Percentiles rank a stretch among this genome's conserved stretches.
These are phyloP conservation scores for Drosophila mayri DNA, from an alignment of 1,140 invertebrate species.

Conservation along the genomic window DNA sequence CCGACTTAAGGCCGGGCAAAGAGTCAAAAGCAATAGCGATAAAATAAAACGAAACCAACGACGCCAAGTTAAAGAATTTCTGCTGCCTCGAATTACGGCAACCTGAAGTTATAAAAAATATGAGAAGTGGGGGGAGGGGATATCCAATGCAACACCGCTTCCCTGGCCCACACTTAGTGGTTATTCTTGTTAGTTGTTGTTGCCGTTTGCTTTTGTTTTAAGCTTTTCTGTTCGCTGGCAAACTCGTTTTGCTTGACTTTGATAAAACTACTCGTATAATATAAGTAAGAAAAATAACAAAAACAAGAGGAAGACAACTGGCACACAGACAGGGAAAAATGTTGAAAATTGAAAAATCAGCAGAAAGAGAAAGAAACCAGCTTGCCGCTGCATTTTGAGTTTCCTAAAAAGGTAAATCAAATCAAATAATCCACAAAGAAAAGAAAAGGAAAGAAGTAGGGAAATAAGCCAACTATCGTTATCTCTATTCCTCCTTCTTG, in stretches of 20 bases:
- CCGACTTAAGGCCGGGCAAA: constrained; percentile 26
- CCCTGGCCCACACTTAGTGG: constrained; percentile 45
- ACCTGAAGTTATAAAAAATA: constrained; percentile 3
- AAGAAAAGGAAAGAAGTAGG: constrained; percentile 17
- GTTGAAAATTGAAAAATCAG: constrained; percentile 46
- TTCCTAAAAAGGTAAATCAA: background rate
- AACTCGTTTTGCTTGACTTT: constrained; percentile 71
- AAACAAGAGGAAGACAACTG: constrained; percentile 32
- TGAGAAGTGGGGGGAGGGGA: background rate
- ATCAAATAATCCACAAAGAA: background rate
- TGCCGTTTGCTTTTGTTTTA: constrained; percentile 49
- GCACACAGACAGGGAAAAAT: constrained; percentile 54
- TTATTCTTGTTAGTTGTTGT: constrained; percentile 70
- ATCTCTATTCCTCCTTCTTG: constrained; percentile 35
- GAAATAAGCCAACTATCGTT: constrained; percentile 16
- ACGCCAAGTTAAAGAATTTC: constrained; percentile 58
- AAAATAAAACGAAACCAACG: constrained; percentile 46
- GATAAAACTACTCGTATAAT: constrained; percentile 46
- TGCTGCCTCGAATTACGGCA: constrained; percentile 54
- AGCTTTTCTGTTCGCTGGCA: constrained; percentile 47
- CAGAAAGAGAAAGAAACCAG: constrained; percentile 34
- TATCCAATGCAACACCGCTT: constrained; percentile 23
- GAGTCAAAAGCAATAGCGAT: constrained; percentile 34
- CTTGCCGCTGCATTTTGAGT: constrained; percentile 47
- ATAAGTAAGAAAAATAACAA: constrained; percentile 2